Evolutionary conservation across 2,797 vertebrate genomes (phyloP), one percentile per base, ranked within the genome.

Genomic region (Zalophus californianus): DNA sequence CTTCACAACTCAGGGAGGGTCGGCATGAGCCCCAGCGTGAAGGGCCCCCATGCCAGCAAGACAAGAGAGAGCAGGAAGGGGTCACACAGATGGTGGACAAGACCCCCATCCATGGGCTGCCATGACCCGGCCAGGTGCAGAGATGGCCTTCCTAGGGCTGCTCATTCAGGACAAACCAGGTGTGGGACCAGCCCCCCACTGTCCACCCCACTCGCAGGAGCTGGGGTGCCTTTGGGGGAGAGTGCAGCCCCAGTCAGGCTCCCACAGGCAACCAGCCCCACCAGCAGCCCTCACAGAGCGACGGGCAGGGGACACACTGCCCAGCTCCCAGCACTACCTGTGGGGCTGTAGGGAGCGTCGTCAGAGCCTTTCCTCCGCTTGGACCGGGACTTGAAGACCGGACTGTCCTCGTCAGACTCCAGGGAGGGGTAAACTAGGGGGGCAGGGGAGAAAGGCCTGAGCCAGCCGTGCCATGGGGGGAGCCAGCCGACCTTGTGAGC

Each of bases 321-420:
- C 25, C 18, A 0, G 66, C 23, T 2, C 48, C 72, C 48, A 4
- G 84, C 14, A 3, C 97, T 99, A 99, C 99, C 99, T 94, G 99
- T 99, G 0, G 99, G 99, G 96, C 99, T 99, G 98, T 99, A 99
- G 0, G 99, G 99, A 94, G 99, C 99, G 96, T 99, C 99, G 2
- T 99, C 99, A 0, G 99, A 99, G 98, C 99, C 99, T 99, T 99
- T 99, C 98, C 99, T 99, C 98, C 99, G 99, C 99, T 99, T 99
- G 38, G 99, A 99, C 97, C 99, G 99, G 21, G 99, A 99, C 98
- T 99, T 99, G 99, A 99, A 99, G 72, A 99, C 99, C 3, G 99
- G 99, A 98, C 99, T 99, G 98, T 99, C 99, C 98, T 99, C 99
- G 14, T 99, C 99, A 7, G 99, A 99, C 98, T 99, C 99, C 90